Percentiles rank a stretch among this genome's conserved stretches.
phyloP scores from a whole-genome alignment of 2,888 invertebrate genomes.

The Idaea dimidiata region DNA sequence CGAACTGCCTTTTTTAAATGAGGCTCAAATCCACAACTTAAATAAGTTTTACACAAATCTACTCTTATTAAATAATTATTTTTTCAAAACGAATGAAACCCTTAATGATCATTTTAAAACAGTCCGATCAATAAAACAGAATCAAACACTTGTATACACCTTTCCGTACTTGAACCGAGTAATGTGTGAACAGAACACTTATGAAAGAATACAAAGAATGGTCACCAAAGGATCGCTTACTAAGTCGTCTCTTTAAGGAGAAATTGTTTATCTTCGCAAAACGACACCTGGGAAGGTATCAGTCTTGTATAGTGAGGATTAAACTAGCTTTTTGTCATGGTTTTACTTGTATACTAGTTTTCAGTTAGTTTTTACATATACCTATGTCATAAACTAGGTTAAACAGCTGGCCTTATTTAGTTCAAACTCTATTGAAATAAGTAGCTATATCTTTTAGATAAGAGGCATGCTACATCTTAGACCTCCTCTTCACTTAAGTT shows the following conservation, averaged over 20 bases:
- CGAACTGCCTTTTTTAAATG: too few relatives aligned
- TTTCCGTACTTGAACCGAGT: neutral
- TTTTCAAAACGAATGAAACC: too few relatives aligned
- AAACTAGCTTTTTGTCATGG: neutral
- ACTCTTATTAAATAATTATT: too few relatives aligned
- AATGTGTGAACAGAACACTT: neutral
- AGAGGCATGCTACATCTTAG: too few relatives aligned
- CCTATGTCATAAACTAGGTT: too few relatives aligned
- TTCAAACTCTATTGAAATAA: too few relatives aligned
- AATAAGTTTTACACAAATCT: neutral
- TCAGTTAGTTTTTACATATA: neutral
- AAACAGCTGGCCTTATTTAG: too few relatives aligned
- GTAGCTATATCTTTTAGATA: too few relatives aligned
- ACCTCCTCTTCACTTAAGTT: too few relatives aligned
- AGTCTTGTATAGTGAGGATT: neutral
- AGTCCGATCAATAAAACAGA: too few relatives aligned
- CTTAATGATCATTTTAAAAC: too few relatives aligned
- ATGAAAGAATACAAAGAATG: neutral
- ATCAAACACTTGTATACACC: neutral
- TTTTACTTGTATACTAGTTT: neutral
- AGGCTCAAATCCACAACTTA: neutral
- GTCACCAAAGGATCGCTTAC: constrained; percentile 37
- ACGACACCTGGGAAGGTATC: constrained; percentile 43
- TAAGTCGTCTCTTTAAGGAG: constrained; percentile 48
- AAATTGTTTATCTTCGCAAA: constrained; percentile 58